Conservation (phyloP, 2,797 vertebrate species). For the Jordanella pulchra region DNA sequence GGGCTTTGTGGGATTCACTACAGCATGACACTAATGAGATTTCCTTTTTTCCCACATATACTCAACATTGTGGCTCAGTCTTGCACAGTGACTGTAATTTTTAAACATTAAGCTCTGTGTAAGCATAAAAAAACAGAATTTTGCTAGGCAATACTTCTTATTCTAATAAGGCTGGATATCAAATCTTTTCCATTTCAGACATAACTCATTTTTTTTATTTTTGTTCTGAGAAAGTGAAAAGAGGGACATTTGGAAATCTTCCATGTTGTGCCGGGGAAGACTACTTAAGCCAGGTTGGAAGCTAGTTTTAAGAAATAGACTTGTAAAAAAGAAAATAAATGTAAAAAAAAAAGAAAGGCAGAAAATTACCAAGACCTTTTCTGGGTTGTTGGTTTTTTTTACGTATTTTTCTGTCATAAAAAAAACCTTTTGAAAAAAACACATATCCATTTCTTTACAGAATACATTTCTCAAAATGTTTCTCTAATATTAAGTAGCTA, state of each 20-base stretch:
- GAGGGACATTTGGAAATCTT: background rate
- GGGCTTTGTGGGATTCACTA: constrained; percentile 24
- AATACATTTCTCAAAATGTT: no score
- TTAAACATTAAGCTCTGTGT: constrained; percentile 44
- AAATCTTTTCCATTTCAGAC: constrained; percentile 23
- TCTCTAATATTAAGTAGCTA: no score
- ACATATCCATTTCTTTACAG: no score
- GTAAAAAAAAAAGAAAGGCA: no score
- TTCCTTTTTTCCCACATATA: constrained; percentile 10
- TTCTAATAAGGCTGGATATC: constrained; percentile 46
- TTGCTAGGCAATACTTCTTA: constrained; percentile 50
- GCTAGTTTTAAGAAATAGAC: background rate
- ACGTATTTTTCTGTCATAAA: no score
- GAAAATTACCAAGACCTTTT: no score
- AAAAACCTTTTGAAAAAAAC: no score
- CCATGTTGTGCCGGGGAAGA: background rate
- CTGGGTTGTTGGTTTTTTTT: no score
- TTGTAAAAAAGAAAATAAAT: no score
- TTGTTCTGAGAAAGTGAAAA: background rate
- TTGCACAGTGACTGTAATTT: constrained; percentile 50
- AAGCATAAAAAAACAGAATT: constrained; percentile 41
- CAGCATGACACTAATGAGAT: constrained; percentile 34
- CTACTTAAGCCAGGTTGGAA: background rate
- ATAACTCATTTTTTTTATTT: constrained; percentile 16
- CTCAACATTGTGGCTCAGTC: constrained; percentile 21